Percentiles rank a stretch among this genome's conserved stretches.
These are phyloP conservation scores for Apis cerana DNA, from an alignment of 1,140 invertebrate species.

Conservation along the genomic window DNA sequence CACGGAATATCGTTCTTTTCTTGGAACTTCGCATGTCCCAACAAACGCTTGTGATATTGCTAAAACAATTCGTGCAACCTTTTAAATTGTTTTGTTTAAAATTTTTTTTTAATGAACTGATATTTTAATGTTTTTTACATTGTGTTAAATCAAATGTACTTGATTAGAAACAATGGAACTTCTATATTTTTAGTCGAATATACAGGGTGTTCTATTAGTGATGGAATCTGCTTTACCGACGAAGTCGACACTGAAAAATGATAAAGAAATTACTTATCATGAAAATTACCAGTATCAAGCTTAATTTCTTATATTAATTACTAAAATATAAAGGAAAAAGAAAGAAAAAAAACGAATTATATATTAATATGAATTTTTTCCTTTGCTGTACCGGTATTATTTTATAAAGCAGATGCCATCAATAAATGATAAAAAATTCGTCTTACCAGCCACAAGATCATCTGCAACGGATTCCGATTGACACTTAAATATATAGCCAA, in stretches of 20 bases:
- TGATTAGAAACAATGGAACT: not conserved
- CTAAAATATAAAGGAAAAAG: not conserved
- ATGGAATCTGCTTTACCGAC: not conserved
- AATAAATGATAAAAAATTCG: conserved; percentile 17
- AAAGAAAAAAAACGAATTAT: not conserved
- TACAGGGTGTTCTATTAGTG: not conserved
- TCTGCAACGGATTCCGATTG: conserved; percentile 90
- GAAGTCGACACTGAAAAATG: not conserved
- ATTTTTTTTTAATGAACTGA: not conserved
- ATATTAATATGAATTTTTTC: not conserved
- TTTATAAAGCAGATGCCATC: not conserved
- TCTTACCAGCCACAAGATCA: conserved; percentile 88
- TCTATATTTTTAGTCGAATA: not conserved
- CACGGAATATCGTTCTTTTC: conserved; percentile 81
- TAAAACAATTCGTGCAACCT: conserved; percentile 76
- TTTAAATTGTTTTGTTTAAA: not conserved
- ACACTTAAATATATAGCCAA: conserved; percentile 95
- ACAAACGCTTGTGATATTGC: conserved; percentile 93
- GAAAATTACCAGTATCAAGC: not conserved
- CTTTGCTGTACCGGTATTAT: not conserved
- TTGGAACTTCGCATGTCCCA: conserved; percentile 83
- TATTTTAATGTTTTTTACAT: not conserved
- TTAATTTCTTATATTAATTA: not conserved
- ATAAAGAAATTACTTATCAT: not conserved
- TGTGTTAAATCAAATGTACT: not conserved